Base-by-base conservation (phyloP, 2,888 invertebrate genomes). In the Ennomos quercinarius region DNA sequence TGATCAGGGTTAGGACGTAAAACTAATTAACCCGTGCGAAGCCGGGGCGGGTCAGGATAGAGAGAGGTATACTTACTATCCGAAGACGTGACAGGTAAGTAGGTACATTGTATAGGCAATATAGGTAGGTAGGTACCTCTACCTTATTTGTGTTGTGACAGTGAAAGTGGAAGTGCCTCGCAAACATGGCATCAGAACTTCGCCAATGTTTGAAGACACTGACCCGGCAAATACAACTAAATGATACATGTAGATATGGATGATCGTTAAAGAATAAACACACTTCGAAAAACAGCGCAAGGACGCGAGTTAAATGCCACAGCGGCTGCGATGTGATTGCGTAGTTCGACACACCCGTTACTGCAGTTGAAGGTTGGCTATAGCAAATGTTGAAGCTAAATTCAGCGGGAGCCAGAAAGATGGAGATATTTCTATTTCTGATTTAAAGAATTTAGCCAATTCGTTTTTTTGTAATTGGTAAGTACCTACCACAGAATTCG, bases 341-440 rank as follows among this genome's bases (percentile, higher is more conserved):
- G 59, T 62, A 48, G 63, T 12, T n/a, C 12, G 61, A 64, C 64
- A 64, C 64, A 58, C 64, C 61, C 64, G 59, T 53, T 45, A 12
- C 12, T 41, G 55, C 35, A 17, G 42, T 10, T 10, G 27, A 49
- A 56, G 48, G 46, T 42, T 38, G n/a, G 10, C 11, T 17, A 10
- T n/a, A 12, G 10, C n/a, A 27, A 36, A 39, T 17, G 42, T 42
- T 36, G 12, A 10, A 9, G 39, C 34, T 45, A 53, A 40, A 51
- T 37, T 40, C 17, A 8, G 9, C 9, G 40, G 13, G 10, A 37
- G 46, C 39, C 47, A 47, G 38, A 39, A 47, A 40, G 35, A 11
- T 35, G 34, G 10, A 11, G 6, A 12, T 8, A 36, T n/a, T 2
- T 11, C 40, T 9, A 12, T 12, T 41, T 41, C 12, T 11, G 12